Evolutionary conservation across 2,888 invertebrate genomes (phyloP), one percentile per base, ranked within the genome.

Genomic region (Tipula helvola): DNA sequence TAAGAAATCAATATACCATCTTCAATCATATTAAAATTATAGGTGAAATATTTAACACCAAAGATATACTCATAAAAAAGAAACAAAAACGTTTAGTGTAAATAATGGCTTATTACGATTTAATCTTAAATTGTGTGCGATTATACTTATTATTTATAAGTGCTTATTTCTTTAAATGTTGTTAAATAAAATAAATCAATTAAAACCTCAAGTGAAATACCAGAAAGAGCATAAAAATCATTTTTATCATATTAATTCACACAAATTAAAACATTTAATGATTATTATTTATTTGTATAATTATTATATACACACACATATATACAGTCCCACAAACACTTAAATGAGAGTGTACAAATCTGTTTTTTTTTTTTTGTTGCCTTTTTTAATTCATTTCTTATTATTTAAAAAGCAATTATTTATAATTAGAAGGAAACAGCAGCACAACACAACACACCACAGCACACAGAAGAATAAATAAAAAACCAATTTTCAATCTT

Each of bases 201-300:
- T 71, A 71, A 71, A 28, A 71, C 28, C 71, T 28, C 8, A 71
- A 71, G 71, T 71, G 71, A 71, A 71, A 71, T 71, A 71, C 28
- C 71, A 71, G 71, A 28, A 71, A 71, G 28, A 71, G 28, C 71
- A 71, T 71, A 71, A 71, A 71, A 71, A 71, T 71, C 28, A 71
- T 71, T 71, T 52, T 71, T 71, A 71, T 71, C 71, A 18, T 71
- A 71, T 71, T 71, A 71, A 28, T 71, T 71, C 71, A 71, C 28
- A 71, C 71, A 71, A 71, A 71, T 71, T 71, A 71, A 71, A 71
- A 71, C 71, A 71, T 71, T 71, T 71, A 71, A 71, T 71, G 71
- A 71, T 71, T 71, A 71, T 71, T 57, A 57, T 57, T 71, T 71
- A 71, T 71, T 71, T 28, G 28, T 71, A 28, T 71, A 71, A 28